Evolutionary conservation across 2,888 invertebrate genomes (phyloP), one percentile per base, ranked within the genome.

Genomic region (Bombylius discolor): DNA sequence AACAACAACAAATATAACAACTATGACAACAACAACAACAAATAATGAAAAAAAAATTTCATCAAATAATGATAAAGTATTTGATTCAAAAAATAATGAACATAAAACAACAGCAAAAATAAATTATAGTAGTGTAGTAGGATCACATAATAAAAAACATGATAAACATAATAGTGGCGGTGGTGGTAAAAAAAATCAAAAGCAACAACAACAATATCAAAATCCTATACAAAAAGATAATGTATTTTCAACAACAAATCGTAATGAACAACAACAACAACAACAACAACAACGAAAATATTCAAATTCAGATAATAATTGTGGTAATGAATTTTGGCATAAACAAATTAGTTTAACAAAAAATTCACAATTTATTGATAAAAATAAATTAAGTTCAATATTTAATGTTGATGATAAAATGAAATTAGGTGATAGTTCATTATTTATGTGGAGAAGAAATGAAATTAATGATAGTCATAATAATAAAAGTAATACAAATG

Each of bases 331-430:
- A 39, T 23, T 23, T 23, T 23, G 23, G 23, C 23, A 39, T 7
- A 39, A 39, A 39, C 39, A 9, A 39, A 3, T 39, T 39, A 39
- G 2, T 39, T 39, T 9, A 39, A 9, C 39, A 39, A 9, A 39
- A 39, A 39, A 39, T 44, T 13, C 44, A 44, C 12, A 5, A 9
- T 8, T 65, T 57, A 67, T 72, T 8, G 71, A 72, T 57, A 49
- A 62, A 4, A 70, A 63, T 42, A 72, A 72, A 56, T 53, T 72
- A 49, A 67, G 66, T 44, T 69, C 69, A 12, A 64, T 63, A 47
- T 52, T 47, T 32, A 52, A 51, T 48, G 45, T 47, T 11, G 55
- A 56, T n/a, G 58, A 57, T 50, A 46, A 42, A n/a, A 34, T 50
- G 46, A 56, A 52, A 46, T 49, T 59, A 13, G 59, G 59, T 6